phyloP scores from a whole-genome alignment of 1,140 invertebrate species.

The Belonocnema kinseyi region DNA sequence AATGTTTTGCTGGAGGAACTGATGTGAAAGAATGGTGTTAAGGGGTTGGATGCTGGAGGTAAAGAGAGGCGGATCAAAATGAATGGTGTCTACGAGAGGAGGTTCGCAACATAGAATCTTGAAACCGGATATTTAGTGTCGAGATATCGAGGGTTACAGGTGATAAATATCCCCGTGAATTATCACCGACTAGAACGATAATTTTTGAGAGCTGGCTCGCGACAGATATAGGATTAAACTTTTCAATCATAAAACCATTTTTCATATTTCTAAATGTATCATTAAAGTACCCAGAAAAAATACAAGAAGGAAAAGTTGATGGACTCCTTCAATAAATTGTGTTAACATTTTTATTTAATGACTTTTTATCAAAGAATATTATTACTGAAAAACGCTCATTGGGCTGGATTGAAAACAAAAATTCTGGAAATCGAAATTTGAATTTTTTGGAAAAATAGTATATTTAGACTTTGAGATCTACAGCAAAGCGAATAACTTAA shows the following conservation, averaged over 20 bases:
- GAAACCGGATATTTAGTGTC: constrained; percentile 22
- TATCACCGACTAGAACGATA: constrained; percentile 16
- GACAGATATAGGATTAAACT: constrained; percentile 15
- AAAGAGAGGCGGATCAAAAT: constrained; percentile 1
- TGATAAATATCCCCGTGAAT: constrained; percentile 27
- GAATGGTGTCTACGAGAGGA: constrained; percentile 19
- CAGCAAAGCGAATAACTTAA: too few relatives aligned
- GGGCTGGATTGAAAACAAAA: too few relatives aligned
- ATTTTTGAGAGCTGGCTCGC: constrained; percentile 14
- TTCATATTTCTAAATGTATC: neutral
- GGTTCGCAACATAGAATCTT: constrained; percentile 1
- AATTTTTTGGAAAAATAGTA: too few relatives aligned
- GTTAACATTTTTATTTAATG: too few relatives aligned
- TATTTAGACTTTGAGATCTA: too few relatives aligned
- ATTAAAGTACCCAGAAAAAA: neutral
- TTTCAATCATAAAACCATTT: constrained; percentile 23
- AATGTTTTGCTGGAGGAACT: neutral
- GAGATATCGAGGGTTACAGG: constrained; percentile 20
- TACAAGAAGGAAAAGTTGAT: too few relatives aligned
- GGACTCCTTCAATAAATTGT: too few relatives aligned
- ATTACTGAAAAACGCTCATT: too few relatives aligned
- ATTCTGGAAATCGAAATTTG: too few relatives aligned
- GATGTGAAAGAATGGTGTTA: neutral
- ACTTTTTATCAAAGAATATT: too few relatives aligned
- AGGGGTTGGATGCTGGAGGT: neutral